Conservation (phyloP, 1,140 invertebrate genomes). For the Drosophila hydei region DNA sequence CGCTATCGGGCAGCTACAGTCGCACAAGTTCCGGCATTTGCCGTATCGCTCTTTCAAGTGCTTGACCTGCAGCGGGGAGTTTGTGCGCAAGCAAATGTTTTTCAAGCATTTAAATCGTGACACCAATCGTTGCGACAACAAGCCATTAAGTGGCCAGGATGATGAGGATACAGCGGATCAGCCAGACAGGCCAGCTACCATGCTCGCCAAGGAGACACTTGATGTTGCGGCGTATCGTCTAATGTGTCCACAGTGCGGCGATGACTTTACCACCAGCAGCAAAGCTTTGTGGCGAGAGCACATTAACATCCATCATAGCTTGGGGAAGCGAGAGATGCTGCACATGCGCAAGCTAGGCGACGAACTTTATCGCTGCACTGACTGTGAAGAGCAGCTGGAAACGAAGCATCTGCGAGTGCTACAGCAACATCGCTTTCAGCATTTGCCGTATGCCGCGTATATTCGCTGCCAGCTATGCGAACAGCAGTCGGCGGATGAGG, state of each 20-base stretch:
- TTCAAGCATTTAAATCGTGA: conserved; percentile 76
- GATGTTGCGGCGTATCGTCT: conserved; percentile 50
- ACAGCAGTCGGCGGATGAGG: conserved; percentile 6
- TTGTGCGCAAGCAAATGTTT: conserved; percentile 82
- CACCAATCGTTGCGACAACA: conserved; percentile 73
- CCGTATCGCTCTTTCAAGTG: conserved; percentile 79
- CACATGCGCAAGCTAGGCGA: conserved; percentile 62
- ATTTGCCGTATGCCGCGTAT: conserved; percentile 70
- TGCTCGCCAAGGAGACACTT: background rate
- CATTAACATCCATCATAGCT: conserved; percentile 62
- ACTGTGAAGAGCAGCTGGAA: conserved; percentile 66
- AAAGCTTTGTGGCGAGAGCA: conserved; percentile 64
- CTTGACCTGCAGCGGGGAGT: conserved; percentile 66
- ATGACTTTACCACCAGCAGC: conserved; percentile 53
- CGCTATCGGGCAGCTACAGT: conserved; percentile 77
- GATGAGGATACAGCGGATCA: conserved; percentile 25
- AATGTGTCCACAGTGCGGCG: conserved; percentile 72
- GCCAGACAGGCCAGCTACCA: background rate
- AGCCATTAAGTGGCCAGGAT: conserved; percentile 6
- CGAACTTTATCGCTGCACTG: conserved; percentile 60
- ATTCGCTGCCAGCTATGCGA: conserved; percentile 65
- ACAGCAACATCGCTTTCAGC: conserved; percentile 69
- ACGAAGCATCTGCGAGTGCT: conserved; percentile 60
- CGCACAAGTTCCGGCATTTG: conserved; percentile 78
- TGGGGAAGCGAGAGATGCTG: conserved; percentile 52